A percentile compares a stretch with the other conserved stretches of the same genome.
Evolutionary conservation across 2,113 vertebrate genomes (phyloP).

Genomic region (Sapajus apella): DNA sequence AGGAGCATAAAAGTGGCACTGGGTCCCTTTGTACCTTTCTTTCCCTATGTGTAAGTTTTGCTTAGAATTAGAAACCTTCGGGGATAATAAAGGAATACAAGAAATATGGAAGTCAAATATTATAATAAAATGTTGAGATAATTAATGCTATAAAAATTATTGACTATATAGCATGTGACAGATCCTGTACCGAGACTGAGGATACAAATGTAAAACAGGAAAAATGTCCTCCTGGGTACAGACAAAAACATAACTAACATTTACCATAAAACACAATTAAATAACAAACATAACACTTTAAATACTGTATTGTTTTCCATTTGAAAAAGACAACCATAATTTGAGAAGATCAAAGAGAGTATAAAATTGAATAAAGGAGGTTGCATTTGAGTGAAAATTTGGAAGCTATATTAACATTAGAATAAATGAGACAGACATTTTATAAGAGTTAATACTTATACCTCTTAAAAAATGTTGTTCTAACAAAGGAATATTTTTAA

Average conservation of each 20-base stretch:
- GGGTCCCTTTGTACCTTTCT: background rate
- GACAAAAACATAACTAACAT: conserved; percentile 31
- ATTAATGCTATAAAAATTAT: conserved; percentile 1
- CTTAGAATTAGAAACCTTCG: background rate
- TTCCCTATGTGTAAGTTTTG: background rate
- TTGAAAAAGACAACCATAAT: background rate
- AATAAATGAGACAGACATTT: background rate
- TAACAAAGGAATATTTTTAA: background rate
- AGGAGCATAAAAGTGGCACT: background rate
- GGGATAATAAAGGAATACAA: background rate
- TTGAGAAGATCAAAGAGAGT: background rate
- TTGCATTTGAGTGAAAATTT: background rate
- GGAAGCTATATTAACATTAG: background rate
- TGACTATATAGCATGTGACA: background rate
- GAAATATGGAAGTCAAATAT: background rate
- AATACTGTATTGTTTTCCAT: background rate
- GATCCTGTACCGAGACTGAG: background rate
- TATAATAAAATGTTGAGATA: background rate
- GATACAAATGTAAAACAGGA: background rate
- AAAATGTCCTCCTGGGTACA: background rate
- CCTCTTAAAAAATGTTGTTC: background rate
- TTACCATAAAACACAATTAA: conserved; percentile 48
- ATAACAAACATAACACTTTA: conserved; percentile 26
- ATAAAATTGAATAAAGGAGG: conserved; percentile 17
- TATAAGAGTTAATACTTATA: background rate